Base-by-base conservation (phyloP, 2,888 invertebrate species). In the Smittia aterrima region DNA sequence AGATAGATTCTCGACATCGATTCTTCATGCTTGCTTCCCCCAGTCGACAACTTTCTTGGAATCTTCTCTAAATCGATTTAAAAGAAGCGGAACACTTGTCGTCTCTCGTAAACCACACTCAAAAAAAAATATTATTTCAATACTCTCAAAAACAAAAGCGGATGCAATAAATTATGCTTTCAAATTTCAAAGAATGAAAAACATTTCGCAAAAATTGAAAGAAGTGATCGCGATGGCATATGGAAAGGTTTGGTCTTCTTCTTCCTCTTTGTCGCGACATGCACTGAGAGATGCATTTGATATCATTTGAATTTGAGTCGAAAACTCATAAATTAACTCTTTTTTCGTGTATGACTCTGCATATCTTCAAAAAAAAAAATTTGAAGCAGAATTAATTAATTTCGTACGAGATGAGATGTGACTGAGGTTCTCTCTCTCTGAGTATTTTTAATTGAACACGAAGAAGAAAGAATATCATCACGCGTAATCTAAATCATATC, bases 61-160 rank as follows among this genome's bases (percentile, higher is more conserved):
- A 66, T 47, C 47, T 6, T n/a, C 47, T 16, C n/a, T 32, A 27
- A 66, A 66, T 66, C 22, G 64, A 66, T 66, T n/a, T 66, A 66
- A 4, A 27, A n/a, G 64, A 11, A 20, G 25, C 64, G 54, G 18
- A 76, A 74, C 76, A 22, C 74, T 75, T 64, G 41, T 66, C 64
- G 27, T 74, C 70, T 74, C 70, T 62, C n/a, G 22, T 13, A 47
- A 41, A 62, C 75, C 32, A 58, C 58, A 41, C 47, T 24, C 70
- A 74, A 75, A 75, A 20, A 47, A 74, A 24, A 73, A 66, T 73
- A 68, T 68, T n/a, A 74, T 71, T 67, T 47, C 16, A 58, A 66
- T 27, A 22, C 64, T 20, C 25, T 32, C 18, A 32, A 67, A 66
- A 67, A 54, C 53, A 54, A 32, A 53, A 70, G 70, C 70, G 70